These are phyloP conservation scores for Ataeniobius toweri DNA, from an alignment of 2,797 vertebrate genomes.

Conservation along the genomic window DNA sequence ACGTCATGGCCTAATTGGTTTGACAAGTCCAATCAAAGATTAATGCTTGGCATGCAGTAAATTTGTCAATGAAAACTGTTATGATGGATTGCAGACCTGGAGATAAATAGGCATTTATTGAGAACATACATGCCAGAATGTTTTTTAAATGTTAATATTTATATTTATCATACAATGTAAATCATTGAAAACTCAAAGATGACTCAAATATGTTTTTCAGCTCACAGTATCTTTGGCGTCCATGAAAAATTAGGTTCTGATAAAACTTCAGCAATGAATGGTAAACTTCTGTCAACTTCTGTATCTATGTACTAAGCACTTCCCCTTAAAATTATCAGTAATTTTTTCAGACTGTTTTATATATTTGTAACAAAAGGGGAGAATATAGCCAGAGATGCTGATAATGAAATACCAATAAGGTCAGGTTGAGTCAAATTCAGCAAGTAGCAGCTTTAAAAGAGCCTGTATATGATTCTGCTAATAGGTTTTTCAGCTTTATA, in stretches of 20 bases:
- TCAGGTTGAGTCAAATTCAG: slow-evolving; percentile 30
- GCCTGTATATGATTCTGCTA: slow-evolving; percentile 31
- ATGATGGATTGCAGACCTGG: not conserved
- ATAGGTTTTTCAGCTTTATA: slow-evolving; percentile 37
- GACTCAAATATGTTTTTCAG: slow-evolving; percentile 12
- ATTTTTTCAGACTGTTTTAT: slow-evolving; percentile 15
- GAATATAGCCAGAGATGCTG: slow-evolving; percentile 21
- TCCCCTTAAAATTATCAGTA: slow-evolving; percentile 21
- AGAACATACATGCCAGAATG: not conserved
- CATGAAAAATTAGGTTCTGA: slow-evolving; percentile 21
- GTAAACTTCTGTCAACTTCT: slow-evolving; percentile 20
- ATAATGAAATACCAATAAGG: slow-evolving; percentile 33
- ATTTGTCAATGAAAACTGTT: slow-evolving; percentile 16
- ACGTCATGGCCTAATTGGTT: slow-evolving; percentile 40
- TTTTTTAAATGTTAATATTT: slow-evolving; percentile 10
- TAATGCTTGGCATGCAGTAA: slow-evolving; percentile 27
- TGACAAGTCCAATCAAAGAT: slow-evolving; percentile 33
- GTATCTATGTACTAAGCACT: slow-evolving; percentile 14
- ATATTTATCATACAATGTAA: not conserved
- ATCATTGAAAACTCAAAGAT: not conserved
- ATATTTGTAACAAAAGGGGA: slow-evolving; percentile 30
- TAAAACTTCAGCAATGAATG: slow-evolving; percentile 36
- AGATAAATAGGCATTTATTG: slow-evolving; percentile 7
- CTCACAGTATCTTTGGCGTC: slow-evolving; percentile 17
- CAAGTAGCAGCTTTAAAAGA: slow-evolving; percentile 31